Conservation (phyloP, 2,888 invertebrate species). For the Mythimna vitellina region DNA sequence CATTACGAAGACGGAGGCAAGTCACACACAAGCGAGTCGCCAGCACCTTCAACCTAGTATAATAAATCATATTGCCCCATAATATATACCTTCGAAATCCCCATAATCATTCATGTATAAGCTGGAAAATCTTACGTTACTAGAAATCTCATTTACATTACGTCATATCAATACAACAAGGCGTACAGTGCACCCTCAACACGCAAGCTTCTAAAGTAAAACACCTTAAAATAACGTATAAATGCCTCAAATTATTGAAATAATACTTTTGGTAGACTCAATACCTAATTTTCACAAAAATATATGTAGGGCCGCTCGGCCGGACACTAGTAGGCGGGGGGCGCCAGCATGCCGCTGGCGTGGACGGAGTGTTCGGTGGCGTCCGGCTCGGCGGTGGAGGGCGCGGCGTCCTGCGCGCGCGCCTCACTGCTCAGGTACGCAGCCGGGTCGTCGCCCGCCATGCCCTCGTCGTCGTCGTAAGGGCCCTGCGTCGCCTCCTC, state of each 20-base stretch:
- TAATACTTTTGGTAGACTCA: slow-evolving; percentile 89
- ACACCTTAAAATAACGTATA: slow-evolving; percentile 72
- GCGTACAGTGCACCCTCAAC: slow-evolving; percentile 76
- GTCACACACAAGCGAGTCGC: slow-evolving; percentile 85
- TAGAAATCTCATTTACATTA: slow-evolving; percentile 81
- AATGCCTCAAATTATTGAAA: slow-evolving; percentile 79
- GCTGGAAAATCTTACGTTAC: slow-evolving; percentile 72
- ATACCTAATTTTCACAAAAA: slow-evolving; percentile 77
- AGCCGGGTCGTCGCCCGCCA: slow-evolving; percentile 90
- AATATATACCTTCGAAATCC: slow-evolving; percentile 82
- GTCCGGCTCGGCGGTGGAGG: slow-evolving; percentile 91
- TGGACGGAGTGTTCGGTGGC: slow-evolving; percentile 90
- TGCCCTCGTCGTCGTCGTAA: slow-evolving; percentile 90
- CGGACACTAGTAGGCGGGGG: slow-evolving; percentile 87
- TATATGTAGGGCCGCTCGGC: slow-evolving; percentile 71
- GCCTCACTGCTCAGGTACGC: slow-evolving; percentile 85
- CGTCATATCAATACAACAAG: slow-evolving; percentile 71
- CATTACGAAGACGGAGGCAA: slow-evolving; percentile 87
- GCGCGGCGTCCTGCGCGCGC: slow-evolving; percentile 86
- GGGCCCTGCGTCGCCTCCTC: slow-evolving; percentile 91
- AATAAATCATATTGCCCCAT: slow-evolving; percentile 80
- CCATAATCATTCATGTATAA: slow-evolving; percentile 77
- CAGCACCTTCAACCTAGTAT: slow-evolving; percentile 85
- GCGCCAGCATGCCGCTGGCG: slow-evolving; percentile 90
- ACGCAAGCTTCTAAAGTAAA: slow-evolving; percentile 77